phyloP scores from a whole-genome alignment of 2,113 vertebrate species.

The Sterrhoptilus dennistouni region DNA sequence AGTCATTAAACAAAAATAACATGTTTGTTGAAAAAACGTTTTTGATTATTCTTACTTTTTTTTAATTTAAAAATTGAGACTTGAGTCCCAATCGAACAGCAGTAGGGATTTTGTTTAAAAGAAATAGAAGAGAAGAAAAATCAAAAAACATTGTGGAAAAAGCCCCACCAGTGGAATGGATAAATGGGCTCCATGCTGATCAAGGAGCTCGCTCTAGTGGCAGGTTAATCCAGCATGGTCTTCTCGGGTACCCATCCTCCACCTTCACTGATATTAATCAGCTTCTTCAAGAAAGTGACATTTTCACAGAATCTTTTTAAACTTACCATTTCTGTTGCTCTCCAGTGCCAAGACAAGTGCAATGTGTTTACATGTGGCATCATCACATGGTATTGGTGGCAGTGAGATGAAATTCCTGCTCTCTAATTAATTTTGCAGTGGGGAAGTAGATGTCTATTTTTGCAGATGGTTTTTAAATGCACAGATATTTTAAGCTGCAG shows the following conservation, averaged over 20 bases:
- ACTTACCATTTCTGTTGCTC: background rate
- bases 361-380: background rate
- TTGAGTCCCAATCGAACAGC: background rate
- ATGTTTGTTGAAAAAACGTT: background rate
- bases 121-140: background rate
- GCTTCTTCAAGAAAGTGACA: background rate
- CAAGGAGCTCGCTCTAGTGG: background rate
- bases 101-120: background rate
- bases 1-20: background rate
- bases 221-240: background rate
- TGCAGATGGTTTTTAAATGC: background rate
- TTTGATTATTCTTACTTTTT: background rate
- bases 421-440: background rate
- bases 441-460: background rate
- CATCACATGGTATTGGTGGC: background rate
- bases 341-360: background rate
- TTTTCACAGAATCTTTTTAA: background rate
- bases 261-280: background rate
- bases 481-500: background rate
- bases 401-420: background rate
- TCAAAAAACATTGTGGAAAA: background rate
- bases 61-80: background rate
- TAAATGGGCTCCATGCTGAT: background rate
- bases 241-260: background rate
- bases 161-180: fast-evolving